Percentiles rank a stretch among this genome's conserved stretches.
These are phyloP conservation scores for Synodontis membranacea DNA, from an alignment of 2,113 vertebrate species.

Conservation along the genomic window DNA sequence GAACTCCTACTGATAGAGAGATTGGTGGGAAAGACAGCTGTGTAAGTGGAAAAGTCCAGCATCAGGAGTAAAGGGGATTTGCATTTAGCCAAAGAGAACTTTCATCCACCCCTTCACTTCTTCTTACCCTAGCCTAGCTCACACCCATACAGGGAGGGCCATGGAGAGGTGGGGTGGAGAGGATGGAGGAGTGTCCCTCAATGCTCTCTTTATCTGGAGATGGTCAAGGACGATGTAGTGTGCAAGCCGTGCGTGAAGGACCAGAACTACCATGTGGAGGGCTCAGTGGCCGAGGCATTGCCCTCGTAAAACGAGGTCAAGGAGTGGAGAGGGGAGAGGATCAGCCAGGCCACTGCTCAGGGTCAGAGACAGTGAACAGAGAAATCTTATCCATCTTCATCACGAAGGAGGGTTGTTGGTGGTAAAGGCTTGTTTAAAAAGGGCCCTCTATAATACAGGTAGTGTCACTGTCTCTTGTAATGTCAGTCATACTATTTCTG, in stretches of 20 bases:
- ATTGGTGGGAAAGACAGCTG: constrained; percentile 40
- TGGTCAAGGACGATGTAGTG: constrained; percentile 22
- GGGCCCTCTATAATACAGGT: constrained; percentile 35
- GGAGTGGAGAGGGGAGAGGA: constrained; percentile 46
- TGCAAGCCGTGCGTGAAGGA: constrained; percentile 22
- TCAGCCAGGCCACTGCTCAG: constrained; percentile 45
- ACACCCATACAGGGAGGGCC: constrained; percentile 10
- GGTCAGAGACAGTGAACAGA: constrained; percentile 46
- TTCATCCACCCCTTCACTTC: constrained; percentile 52
- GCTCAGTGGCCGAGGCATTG: constrained; percentile 31
- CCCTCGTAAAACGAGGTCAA: constrained; percentile 58
- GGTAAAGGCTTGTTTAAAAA: constrained; percentile 35
- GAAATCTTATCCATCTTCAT: constrained; percentile 52
- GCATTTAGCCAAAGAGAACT: constrained; percentile 58
- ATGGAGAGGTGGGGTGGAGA: constrained; percentile 33
- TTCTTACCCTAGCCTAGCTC: constrained; percentile 14
- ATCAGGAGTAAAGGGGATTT: constrained; percentile 53
- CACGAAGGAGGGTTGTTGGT: neutral
- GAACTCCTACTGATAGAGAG: constrained; percentile 31
- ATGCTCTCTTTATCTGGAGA: constrained; percentile 56
- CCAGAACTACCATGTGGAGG: constrained; percentile 42
- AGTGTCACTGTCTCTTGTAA: constrained; percentile 24
- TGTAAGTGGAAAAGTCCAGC: constrained; percentile 47
- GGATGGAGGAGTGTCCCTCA: constrained; percentile 42
- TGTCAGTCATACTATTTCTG: constrained; percentile 12